These are phyloP conservation scores for Drosophila mayri DNA, from an alignment of 1,140 invertebrate genomes.

Conservation along the genomic window DNA sequence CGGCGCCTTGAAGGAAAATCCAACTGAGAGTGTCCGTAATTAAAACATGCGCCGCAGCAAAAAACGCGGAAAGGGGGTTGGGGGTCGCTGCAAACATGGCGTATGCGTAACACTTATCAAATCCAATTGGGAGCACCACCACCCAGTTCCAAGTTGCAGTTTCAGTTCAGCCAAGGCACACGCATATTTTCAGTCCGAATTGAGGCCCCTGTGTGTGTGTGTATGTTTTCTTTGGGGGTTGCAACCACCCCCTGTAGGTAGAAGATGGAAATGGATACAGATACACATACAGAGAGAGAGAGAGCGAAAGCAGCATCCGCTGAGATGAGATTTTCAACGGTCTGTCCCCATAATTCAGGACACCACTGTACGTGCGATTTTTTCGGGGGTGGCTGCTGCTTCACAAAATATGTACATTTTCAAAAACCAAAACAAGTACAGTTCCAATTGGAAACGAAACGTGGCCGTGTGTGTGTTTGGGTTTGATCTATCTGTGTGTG, in stretches of 20 bases:
- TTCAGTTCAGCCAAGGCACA: conserved; percentile 8
- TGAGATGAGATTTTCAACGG: conserved; percentile 20
- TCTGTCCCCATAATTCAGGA: conserved; percentile 23
- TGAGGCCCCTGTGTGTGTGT: conserved; percentile 20
- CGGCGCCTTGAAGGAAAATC: conserved; percentile 55
- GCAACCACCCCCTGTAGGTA: conserved; percentile 36
- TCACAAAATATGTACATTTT: conserved; percentile 16
- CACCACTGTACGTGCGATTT: conserved; percentile 21
- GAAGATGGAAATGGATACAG: conserved; percentile 52
- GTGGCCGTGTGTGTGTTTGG: conserved; percentile 2
- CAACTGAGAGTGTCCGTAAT: conserved; percentile 79
- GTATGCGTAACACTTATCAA: conserved; percentile 58
- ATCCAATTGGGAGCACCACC: conserved; percentile 28
- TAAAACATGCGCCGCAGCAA: conserved; percentile 73
- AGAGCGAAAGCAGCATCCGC: conserved; percentile 25
- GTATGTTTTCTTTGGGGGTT: conserved; percentile 40
- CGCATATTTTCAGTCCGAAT: conserved; percentile 52
- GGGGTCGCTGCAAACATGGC: conserved; percentile 37
- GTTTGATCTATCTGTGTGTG: neutral
- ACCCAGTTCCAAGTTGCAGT: conserved; percentile 33
- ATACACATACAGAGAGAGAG: conserved; percentile 39
- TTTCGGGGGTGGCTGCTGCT: conserved; percentile 21
- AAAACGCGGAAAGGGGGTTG: conserved; percentile 3
- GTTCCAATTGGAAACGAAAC: conserved; percentile 61
- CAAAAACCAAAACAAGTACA: conserved; percentile 49